Evolutionary conservation across 2,888 invertebrate species (phyloP).

Genomic region (Acanthosepion esculentum): DNA sequence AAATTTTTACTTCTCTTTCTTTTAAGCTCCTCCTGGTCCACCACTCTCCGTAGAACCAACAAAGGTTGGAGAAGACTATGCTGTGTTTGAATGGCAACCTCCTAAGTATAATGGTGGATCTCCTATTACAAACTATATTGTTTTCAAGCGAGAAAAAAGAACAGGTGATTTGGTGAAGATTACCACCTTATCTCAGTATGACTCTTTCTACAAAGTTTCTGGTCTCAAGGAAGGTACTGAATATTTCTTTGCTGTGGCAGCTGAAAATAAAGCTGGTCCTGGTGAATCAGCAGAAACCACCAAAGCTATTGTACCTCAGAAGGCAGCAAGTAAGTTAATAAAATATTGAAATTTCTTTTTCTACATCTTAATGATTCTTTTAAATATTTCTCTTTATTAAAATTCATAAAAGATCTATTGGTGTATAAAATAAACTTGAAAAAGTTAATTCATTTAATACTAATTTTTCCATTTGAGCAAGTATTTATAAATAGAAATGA

Average conservation of each 20-base stretch:
- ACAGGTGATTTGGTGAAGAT: conserved; percentile 52
- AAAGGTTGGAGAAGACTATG: conserved; percentile 56
- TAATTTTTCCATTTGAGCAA: too few relatives aligned
- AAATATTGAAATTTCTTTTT: neutral
- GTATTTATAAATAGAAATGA: too few relatives aligned
- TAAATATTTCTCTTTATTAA: neutral
- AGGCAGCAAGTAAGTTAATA: conserved; percentile 52
- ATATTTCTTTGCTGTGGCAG: conserved; percentile 89
- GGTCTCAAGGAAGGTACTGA: conserved; percentile 73
- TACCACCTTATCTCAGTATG: conserved; percentile 51
- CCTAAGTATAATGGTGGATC: conserved; percentile 70
- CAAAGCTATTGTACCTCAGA: conserved; percentile 51
- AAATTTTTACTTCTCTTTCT: neutral
- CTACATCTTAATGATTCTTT: neutral
- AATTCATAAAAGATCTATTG: too few relatives aligned
- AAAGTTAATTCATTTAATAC: too few relatives aligned
- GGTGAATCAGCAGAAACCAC: conserved; percentile 78
- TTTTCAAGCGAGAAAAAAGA: conserved; percentile 54
- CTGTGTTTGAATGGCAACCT: conserved; percentile 68
- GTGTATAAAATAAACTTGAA: too few relatives aligned
- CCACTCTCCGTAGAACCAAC: conserved; percentile 58
- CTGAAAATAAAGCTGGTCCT: conserved; percentile 86
- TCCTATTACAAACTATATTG: conserved; percentile 59
- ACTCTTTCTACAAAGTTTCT: conserved; percentile 55
- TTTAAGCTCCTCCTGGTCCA: conserved; percentile 69